Base-by-base conservation (phyloP, 1,140 invertebrate species). In the Aphelinus atriplicis region DNA sequence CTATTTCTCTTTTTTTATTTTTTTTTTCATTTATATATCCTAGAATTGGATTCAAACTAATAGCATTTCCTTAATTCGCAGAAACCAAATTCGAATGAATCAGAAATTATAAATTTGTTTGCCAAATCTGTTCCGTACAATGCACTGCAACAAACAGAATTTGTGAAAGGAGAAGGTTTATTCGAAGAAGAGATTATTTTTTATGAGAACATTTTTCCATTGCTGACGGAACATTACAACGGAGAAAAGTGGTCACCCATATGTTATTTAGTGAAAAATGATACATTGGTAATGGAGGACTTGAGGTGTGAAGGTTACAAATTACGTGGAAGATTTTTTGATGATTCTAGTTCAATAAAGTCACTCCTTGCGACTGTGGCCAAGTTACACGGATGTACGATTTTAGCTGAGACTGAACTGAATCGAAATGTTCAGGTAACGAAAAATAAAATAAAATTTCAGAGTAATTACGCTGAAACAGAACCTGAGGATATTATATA, bases 111-210 rank as follows among this genome's bases (percentile, higher is more conserved):
- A 46, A 60, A 26, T 7, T 60, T 60, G 73, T 91, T 91, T 63
- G 79, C 88, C 2, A 91, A 91, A 76, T 73, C 81, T 0, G 76
- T 89, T 0, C 90, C 90, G 0, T 78, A 81, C 10, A 82, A 85
- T 9, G 77, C 86, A 63, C 82, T 78, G 0, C 78, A 77, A 0
- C 83, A 84, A 67, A 85, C 84, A 64, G 80, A 87, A 7, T 90
- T 89, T 61, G 71, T 91, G 3, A 83, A 85, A 56, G 80, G 87
- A 7, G 87, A 86, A 64, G 86, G 89, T 0, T 87, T 89, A 0
- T 91, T 91, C 73, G 69, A 87, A 55, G 86, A 90, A 68, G 90
- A 91, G 79, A 83, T 83, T 6, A 76, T 75, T 2, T 84, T 90
- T 42, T 90, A 88, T 63, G 74, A 78, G 48, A 77, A 84, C 53